Evolutionary conservation across 2,888 invertebrate species (phyloP).

Genomic region (Ceraclea dissimilis): DNA sequence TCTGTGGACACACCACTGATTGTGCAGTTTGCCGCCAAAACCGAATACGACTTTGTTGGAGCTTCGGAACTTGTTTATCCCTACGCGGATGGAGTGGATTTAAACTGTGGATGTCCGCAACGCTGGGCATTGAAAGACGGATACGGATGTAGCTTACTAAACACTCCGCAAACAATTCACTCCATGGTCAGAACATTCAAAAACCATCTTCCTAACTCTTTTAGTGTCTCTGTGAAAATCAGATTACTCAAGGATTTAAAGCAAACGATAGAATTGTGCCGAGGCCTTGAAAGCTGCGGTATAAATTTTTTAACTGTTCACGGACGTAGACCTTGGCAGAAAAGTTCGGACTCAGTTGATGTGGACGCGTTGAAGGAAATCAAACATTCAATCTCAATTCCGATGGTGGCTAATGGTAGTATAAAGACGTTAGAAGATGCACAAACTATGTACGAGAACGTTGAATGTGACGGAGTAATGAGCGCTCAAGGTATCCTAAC

Average conservation of each 20-base stretch:
- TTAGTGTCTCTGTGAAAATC: conserved; percentile 89
- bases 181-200: conserved; percentile 73
- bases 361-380: conserved; percentile 62
- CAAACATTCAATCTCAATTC: conserved; percentile 63
- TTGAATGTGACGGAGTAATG: conserved; percentile 84
- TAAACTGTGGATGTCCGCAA: conserved; percentile 98
- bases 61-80: conserved; percentile 79
- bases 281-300: conserved; percentile 76
- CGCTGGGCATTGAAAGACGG: conserved; percentile 89
- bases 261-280: conserved; percentile 72
- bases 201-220: conserved; percentile 62
- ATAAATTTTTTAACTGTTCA: conserved; percentile 85
- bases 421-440: conserved; percentile 69
- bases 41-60: conserved; percentile 70
- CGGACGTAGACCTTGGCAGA: conserved; percentile 80
- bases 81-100: conserved; percentile 85
- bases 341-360: conserved; percentile 67
- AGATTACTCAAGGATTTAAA: conserved; percentile 64
- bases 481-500: conserved; percentile 81
- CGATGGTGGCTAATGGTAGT: conserved; percentile 91
- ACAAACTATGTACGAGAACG: conserved; percentile 52
- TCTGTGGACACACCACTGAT: conserved; percentile 75
- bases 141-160: conserved; percentile 77
- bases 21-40: conserved; percentile 92
- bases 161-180: conserved; percentile 73